Evolutionary conservation across 2,888 invertebrate species (phyloP), one percentile per base, ranked within the genome.

Genomic region (Muschampia plurimacula): DNA sequence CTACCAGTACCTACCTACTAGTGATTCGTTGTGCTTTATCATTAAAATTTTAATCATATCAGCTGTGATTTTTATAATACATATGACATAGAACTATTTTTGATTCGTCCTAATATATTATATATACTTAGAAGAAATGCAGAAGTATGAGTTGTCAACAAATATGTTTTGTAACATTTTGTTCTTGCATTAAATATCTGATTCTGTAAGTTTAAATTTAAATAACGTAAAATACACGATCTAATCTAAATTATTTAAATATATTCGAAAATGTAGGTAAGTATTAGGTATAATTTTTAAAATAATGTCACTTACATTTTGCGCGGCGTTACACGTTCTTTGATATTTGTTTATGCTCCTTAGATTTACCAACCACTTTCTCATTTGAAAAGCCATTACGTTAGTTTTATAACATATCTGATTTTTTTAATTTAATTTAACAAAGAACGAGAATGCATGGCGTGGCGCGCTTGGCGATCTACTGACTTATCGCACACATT

Each of bases 401-500:
- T 74, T 28, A 73, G 74, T 10, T 69, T 71, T 74, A 59, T 67
- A 69, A 73, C 75, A 71, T 77, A 68, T 74, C 72, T 32, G 55
- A 49, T 63, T 39, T 55, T 60, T 63, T 67, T 66, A 22, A 66
- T 28, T 62, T 44, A 46, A 28, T 57, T 36, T 46, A 67, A 44
- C 36, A 44, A 41, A 22, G 63, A 36, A 64, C 70, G 72, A 67
- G 68, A 74, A 68, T 64, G 46, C 64, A 68, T 64, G 67, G 77
- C 81, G 78, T 69, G 77, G 74, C 76, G 74, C 76, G 81, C 77
- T 77, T 76, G 79, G 76, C 81, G 77, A 77, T 74, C 80, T 79
- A 89, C 90, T 91, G 84, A 83, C 77, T 84, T 90, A 90, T 90
- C 91, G 85, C 77, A 77, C 77, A 80, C 82, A 82, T 85, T 91